Percentiles rank a stretch among this genome's conserved stretches.
These are phyloP conservation scores for Abscondita cerata DNA, from an alignment of 2,888 invertebrate species.

Conservation along the genomic window DNA sequence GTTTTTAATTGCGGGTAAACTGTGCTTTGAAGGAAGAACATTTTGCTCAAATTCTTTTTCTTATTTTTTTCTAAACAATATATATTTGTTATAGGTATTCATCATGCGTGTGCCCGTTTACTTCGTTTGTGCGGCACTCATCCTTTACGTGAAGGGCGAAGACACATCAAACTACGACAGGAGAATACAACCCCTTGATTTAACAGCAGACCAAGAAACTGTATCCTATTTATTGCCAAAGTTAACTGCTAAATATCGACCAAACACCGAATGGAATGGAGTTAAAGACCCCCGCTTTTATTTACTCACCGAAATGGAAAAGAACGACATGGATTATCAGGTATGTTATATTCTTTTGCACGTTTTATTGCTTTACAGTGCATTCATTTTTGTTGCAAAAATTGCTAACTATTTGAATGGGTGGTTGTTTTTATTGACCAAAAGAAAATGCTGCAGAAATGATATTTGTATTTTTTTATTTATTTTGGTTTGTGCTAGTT, in stretches of 20 bases:
- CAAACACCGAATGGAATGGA: constrained; percentile 53
- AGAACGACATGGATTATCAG: constrained; percentile 52
- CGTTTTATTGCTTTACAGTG: too few relatives aligned
- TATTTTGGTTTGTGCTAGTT: too few relatives aligned
- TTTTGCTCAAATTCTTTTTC: too few relatives aligned
- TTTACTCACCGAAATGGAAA: constrained; percentile 56
- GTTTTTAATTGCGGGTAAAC: too few relatives aligned
- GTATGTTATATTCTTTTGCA: too few relatives aligned
- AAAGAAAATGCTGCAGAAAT: too few relatives aligned
- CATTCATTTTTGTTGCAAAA: too few relatives aligned
- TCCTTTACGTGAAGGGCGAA: constrained; percentile 51
- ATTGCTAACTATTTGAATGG: too few relatives aligned
- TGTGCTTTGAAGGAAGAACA: background rate
- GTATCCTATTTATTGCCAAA: constrained; percentile 62
- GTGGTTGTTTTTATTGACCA: too few relatives aligned
- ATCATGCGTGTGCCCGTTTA: constrained; percentile 56
- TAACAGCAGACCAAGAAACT: constrained; percentile 55
- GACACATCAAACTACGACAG: constrained; percentile 45
- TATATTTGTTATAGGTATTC: constrained; percentile 34
- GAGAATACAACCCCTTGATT: constrained; percentile 50
- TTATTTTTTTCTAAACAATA: background rate
- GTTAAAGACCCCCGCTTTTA: constrained; percentile 57
- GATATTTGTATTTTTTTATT: too few relatives aligned
- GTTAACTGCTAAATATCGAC: constrained; percentile 62
- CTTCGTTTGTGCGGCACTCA: constrained; percentile 53